These are phyloP conservation scores for Meleagris gallopavo DNA, from an alignment of 2,113 vertebrate species.

Conservation along the genomic window DNA sequence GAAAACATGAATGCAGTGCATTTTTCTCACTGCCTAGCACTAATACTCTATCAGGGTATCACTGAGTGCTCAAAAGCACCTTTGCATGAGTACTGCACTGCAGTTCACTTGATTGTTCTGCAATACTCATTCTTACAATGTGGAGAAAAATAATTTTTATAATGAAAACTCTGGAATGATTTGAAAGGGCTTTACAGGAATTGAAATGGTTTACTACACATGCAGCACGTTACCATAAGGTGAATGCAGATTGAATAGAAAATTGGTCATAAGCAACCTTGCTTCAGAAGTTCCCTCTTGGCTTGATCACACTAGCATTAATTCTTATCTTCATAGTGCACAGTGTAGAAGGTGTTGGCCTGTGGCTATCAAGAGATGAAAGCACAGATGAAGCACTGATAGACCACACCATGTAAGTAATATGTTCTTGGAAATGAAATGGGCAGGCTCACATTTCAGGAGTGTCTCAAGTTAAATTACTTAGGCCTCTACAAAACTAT, in stretches of 20 bases:
- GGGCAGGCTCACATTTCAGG: background rate
- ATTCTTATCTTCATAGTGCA: background rate
- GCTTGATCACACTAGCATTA: background rate
- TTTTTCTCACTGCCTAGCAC: background rate
- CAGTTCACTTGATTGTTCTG: background rate
- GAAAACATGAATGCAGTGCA: fast-evolving
- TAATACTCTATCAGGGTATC: background rate
- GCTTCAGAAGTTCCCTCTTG: background rate
- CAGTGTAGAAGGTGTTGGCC: background rate
- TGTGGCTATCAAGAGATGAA: background rate
- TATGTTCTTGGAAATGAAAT: background rate
- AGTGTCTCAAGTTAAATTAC: background rate
- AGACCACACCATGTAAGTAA: background rate
- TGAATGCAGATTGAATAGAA: background rate
- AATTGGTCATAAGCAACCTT: background rate
- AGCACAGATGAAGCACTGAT: background rate
- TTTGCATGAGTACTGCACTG: background rate
- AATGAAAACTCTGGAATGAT: background rate
- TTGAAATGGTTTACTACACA: background rate
- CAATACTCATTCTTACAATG: background rate
- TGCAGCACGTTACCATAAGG: background rate
- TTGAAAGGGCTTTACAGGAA: background rate
- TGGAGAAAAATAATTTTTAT: background rate
- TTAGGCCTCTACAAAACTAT: background rate
- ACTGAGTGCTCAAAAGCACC: fast-evolving